Evolutionary conservation across 2,888 invertebrate genomes (phyloP).

Genomic region (Pammene aurita): DNA sequence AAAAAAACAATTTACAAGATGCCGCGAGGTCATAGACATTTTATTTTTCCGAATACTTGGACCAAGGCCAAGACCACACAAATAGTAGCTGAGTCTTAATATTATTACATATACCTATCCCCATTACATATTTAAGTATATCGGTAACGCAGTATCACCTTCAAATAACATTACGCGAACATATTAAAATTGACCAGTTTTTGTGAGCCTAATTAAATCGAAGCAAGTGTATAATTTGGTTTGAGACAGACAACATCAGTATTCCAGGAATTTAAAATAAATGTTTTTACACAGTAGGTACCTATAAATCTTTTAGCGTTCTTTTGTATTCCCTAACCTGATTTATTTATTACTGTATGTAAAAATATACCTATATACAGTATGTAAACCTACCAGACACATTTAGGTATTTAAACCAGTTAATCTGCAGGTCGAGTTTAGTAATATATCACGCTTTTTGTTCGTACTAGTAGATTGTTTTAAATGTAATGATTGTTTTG

Average conservation of each 20-base stretch:
- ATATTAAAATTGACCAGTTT: slow-evolving; percentile 37
- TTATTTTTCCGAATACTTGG: slow-evolving; percentile 20
- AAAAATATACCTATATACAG: background rate
- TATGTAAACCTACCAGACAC: no score
- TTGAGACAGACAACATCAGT: slow-evolving; percentile 30
- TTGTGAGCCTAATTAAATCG: slow-evolving; percentile 38
- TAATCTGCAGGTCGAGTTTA: no score
- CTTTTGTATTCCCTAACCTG: slow-evolving; percentile 19
- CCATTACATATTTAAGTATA: slow-evolving; percentile 34
- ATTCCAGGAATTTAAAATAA: slow-evolving; percentile 35
- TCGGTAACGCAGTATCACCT: slow-evolving; percentile 63
- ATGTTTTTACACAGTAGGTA: slow-evolving; percentile 17
- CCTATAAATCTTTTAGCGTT: background rate
- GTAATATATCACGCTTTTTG: no score
- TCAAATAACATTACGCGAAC: slow-evolving; percentile 58
- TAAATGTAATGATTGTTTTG: no score
- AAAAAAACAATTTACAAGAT: background rate
- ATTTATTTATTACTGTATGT: slow-evolving; percentile 28
- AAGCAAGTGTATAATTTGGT: slow-evolving; percentile 35
- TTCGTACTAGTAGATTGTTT: no score
- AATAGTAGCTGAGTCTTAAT: slow-evolving; percentile 15
- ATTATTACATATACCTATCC: slow-evolving; percentile 13
- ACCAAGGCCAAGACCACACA: slow-evolving; percentile 47
- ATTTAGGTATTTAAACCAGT: no score
- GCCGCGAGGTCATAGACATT: slow-evolving; percentile 2